Base-by-base conservation (phyloP, 2,888 invertebrate genomes). In the Latrodectus elegans region DNA sequence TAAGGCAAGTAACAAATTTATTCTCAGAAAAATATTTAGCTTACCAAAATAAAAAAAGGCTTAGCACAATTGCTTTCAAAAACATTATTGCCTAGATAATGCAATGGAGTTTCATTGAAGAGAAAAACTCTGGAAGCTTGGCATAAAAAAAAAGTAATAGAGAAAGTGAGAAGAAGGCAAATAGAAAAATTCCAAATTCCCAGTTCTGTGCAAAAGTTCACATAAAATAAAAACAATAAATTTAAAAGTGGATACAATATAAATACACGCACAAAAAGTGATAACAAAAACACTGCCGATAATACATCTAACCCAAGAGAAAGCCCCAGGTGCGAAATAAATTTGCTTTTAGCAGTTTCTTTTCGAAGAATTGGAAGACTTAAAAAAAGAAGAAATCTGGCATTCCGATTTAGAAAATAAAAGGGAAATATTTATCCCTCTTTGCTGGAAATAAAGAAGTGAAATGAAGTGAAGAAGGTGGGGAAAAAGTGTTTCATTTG, bases 201-300 rank as follows among this genome's bases (percentile, higher is more conserved):
- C 38, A 38, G 38, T 38, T 38, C 38, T 38, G 38, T 38, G 6
- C 38, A 38, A 38, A 38, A 38, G 38, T 38, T 38, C 38, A 38
- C 38, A 38, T 38, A 38, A 38, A 17, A 81, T 81, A 81, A 81
- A 81, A 81, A 73, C 81, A 81, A 81, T 81, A 73, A 38, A 81
- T 81, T 74, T 81, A 22, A n/a, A 51, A 65, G 76, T 49, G 38
- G 26, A 72, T 53, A 67, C 67, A 74, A 17, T 53, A n/a, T 52
- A 52, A 73, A 22, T 65, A 71, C 60, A 38, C 17, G 49, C 14
- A 15, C 38, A 6, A 49, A 38, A 26, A 74, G 81, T 81, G 81
- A 81, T 81, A 81, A 81, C 73, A 81, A 81, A 73, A 80, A 80
- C 64, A 73, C 38, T 81, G 81, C 74, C 81, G 81, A 81, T 81